Evolutionary conservation across 2,888 invertebrate species (phyloP), one percentile per base, ranked within the genome.

Genomic region (Agriopis leucophaearia): DNA sequence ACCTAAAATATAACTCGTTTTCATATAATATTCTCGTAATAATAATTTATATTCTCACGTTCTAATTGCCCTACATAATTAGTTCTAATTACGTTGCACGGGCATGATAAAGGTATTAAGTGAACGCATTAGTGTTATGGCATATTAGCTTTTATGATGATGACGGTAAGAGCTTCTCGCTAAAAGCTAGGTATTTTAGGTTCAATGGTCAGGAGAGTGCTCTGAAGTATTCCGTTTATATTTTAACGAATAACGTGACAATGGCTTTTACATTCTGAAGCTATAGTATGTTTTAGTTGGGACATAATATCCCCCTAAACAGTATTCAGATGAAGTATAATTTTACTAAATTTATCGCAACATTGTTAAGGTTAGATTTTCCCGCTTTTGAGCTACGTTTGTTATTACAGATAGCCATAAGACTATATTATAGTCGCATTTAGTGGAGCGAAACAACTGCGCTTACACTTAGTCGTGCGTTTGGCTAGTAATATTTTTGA

Each of bases 31-130:
- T 58, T 55, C 58, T 48, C 54, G 36, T 67, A 63, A 67, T 67
- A 67, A 57, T 67, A 67, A 67, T 67, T 59, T 58, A 68, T 64
- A 68, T 64, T 69, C 64, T 65, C 65, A 59, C 70, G 64, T 70
- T 57, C 71, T 74, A 75, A 75, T 66, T 70, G 66, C 66, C 48
- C 63, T 60, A 66, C 66, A 66, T 70, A 70, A 70, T 75, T 74
- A 75, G 72, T 67, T 74, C 74, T 71, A 75, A 75, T 75, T 73
- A 72, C 65, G 45, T 68, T 69, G 75, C 69, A 66, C 60, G 72
- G 63, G 65, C 66, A 71, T 72, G 72, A 74, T 75, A 75, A 75
- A 74, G 66, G 70, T 72, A 70, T 73, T 71, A 71, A 55, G 68
- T 65, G 65, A 71, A 67, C 68, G 66, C 72, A 64, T 70, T 66